phyloP scores from a whole-genome alignment of 2,888 invertebrate species.

The Scaptodrosophila latifasciaeformis region DNA sequence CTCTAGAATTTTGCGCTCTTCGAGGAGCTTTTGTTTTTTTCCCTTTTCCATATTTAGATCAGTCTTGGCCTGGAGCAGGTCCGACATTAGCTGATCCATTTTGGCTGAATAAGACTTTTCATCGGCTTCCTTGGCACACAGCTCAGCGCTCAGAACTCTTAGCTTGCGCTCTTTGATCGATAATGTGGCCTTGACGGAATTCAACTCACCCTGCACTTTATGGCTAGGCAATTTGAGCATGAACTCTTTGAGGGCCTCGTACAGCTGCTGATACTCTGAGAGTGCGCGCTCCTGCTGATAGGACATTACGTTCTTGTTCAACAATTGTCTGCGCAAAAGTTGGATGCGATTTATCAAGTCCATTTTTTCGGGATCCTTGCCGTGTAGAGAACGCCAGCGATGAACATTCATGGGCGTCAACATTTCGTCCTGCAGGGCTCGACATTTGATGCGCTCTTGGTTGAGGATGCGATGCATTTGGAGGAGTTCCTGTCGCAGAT shows the following conservation, averaged over 20 bases:
- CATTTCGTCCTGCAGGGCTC: conserved; percentile 91
- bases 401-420: conserved; percentile 95
- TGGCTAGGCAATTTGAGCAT: conserved; percentile 73
- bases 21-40: conserved; percentile 68
- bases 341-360: conserved; percentile 89
- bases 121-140: conserved; percentile 67
- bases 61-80: conserved; percentile 64
- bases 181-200: conserved; percentile 70
- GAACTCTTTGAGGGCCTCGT: conserved; percentile 71
- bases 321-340: conserved; percentile 77
- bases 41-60: conserved; percentile 70
- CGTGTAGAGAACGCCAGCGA: conserved; percentile 90
- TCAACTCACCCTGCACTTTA: conserved; percentile 71
- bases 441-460: conserved; percentile 87
- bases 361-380: conserved; percentile 89
- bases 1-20: conserved; percentile 70
- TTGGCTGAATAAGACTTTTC: conserved; percentile 61
- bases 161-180: conserved; percentile 70
- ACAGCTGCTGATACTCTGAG: conserved; percentile 70
- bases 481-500: conserved; percentile 84
- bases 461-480: conserved; percentile 86
- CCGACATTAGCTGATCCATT: conserved; percentile 65
- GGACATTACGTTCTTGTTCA: conserved; percentile 67
- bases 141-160: conserved; percentile 72
- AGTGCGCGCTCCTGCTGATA: conserved; percentile 70